Evolutionary conservation across 2,797 vertebrate genomes (phyloP).

Genomic region (Clarias fuscus): DNA sequence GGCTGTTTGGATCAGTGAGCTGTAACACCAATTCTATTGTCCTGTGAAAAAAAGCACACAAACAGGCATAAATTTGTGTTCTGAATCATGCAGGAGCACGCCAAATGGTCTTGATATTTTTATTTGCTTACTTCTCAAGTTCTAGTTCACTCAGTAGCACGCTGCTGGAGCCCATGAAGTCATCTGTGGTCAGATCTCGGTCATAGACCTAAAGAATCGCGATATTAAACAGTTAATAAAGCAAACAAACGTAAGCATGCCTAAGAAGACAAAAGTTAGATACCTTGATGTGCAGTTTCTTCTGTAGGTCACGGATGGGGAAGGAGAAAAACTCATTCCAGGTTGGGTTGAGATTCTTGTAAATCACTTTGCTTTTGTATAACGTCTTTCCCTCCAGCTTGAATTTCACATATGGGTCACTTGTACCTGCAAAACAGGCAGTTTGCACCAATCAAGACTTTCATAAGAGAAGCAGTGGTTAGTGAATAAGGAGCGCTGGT

Average conservation of each 20-base stretch:
- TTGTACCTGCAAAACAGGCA: slow-evolving; percentile 79
- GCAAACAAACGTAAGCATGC: not conserved
- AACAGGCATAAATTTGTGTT: not conserved
- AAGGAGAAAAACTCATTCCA: slow-evolving; percentile 91
- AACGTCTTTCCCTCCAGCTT: slow-evolving; percentile 91
- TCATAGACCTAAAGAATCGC: slow-evolving; percentile 84
- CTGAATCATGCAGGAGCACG: not conserved
- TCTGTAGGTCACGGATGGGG: slow-evolving; percentile 85
- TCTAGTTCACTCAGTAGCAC: slow-evolving; percentile 81
- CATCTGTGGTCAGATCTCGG: slow-evolving; percentile 89
- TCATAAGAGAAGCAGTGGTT: not conserved
- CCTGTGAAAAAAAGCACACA: slow-evolving; percentile 66
- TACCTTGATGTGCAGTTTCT: slow-evolving; percentile 89
- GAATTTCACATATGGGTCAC: slow-evolving; percentile 95
- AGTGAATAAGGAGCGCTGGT: not conserved
- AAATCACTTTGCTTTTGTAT: slow-evolving; percentile 94
- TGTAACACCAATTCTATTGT: slow-evolving; percentile 76
- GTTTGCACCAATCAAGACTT: not conserved
- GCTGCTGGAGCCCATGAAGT: slow-evolving; percentile 91
- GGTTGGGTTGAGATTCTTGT: slow-evolving; percentile 89
- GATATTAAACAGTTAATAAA: not conserved
- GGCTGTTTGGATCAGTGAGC: slow-evolving; percentile 89
- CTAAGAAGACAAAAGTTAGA: not conserved
- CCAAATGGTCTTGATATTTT: not conserved
- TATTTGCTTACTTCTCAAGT: slow-evolving; percentile 81